Base-by-base conservation (phyloP, 2,797 vertebrate genomes). In the Mormyrops boulengeri region DNA sequence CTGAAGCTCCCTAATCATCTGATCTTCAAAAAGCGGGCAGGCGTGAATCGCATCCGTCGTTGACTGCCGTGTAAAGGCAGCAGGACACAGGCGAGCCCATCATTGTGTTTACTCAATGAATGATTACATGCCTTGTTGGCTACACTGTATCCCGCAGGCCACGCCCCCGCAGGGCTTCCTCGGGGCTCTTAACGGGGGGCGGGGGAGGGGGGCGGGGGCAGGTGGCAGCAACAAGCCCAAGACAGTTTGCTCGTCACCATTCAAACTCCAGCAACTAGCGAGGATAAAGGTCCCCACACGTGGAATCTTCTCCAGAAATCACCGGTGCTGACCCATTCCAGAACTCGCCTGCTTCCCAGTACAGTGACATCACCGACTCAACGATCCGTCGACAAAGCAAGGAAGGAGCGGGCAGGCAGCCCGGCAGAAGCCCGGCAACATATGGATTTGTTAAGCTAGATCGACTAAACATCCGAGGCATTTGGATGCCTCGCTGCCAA, bases 101-200 rank as follows among this genome's bases (percentile, higher is more conserved):
- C n/a, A 41, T 62, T 88, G 87, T 62, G 87, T 62, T 44, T 55
- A 44, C 53, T 88, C 34, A 88, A 66, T 88, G 87, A 34, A 44
- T 8, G n/a, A 88, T 62, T 62, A 88, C 85, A 87, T 52, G 52
- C 85, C 50, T 34, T 50, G 82, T 30, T 49, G 8, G 44, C 12
- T 50, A 52, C 14, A 14, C 34, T 6, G 17, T 34, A 55, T 34
- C 87, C 87, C 87, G 19, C 34, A 60, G 26, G 30, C 87, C 87
- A 87, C 12, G 6, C 50, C 85, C 85, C 26, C 7, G 4, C 26
- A 22, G 85, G 85, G 85, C 3, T 60, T 87, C 85, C 53, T 41
- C 34, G 1, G 53, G 85, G 9, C 50, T 53, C 26, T 26, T 19
- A 30, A 9, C 7, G n/a, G 1, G 3, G 3, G 22, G 80, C 7